These are phyloP conservation scores for Falcunculus frontatus DNA, from an alignment of 2,113 vertebrate genomes.

Conservation along the genomic window DNA sequence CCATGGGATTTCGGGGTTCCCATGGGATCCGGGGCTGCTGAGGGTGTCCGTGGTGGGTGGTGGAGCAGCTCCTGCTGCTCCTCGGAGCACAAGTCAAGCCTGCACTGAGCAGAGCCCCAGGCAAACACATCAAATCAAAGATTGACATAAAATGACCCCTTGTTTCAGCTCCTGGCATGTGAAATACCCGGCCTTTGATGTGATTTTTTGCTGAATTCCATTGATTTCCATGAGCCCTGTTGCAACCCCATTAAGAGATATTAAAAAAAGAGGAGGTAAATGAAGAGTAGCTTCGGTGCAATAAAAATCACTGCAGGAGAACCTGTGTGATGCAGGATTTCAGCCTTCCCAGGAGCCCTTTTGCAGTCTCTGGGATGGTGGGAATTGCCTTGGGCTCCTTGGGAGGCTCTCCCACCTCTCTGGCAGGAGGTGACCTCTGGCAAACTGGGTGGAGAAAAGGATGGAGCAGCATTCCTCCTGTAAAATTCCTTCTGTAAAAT, in stretches of 20 bases:
- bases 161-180: background rate
- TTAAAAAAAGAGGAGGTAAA: background rate
- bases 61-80: background rate
- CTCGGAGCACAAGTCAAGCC: background rate
- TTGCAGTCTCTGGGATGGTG: accelerated
- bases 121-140: background rate
- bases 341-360: background rate
- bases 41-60: accelerated
- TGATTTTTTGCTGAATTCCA: background rate
- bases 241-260: background rate
- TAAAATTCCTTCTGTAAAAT: background rate
- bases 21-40: accelerated
- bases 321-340: accelerated
- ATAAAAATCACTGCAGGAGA: background rate
- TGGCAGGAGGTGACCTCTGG: background rate
- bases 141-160: background rate
- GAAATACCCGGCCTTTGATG: accelerated
- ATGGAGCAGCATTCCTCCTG: background rate
- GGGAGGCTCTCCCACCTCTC: background rate
- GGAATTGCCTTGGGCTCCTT: background rate
- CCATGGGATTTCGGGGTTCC: accelerated
- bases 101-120: background rate
- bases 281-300: background rate
- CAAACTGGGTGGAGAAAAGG: background rate
- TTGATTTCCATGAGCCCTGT: background rate